Base-by-base conservation (phyloP, 2,888 invertebrate species). In the Ochropleura leucogaster region DNA sequence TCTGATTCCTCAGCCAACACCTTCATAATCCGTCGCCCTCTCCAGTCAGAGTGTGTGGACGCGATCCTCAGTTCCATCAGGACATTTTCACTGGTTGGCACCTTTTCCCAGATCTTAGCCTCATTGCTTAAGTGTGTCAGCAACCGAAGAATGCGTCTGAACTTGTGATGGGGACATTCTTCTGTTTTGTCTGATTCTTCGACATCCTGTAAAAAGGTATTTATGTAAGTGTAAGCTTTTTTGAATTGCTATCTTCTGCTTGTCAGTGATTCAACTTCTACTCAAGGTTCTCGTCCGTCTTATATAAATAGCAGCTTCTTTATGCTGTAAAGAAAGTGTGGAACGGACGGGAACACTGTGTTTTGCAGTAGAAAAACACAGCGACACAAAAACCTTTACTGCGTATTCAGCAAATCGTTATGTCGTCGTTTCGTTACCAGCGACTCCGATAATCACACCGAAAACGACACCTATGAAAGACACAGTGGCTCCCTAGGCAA, bases 21-120 rank as follows among this genome's bases (percentile, higher is more conserved):
- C 85, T 97, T 97, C 87, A 97, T 98, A n/a, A 98, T 97, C 0
- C 98, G 98, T 67, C 97, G 94, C 16, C 98, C 98, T 73, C 98
- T 93, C 97, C 97, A 98, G 20, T 95, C 96, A 0, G 95, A 93
- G 91, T 98, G 97, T 0, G 98, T 98, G 1, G 98, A 98, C 1
- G 97, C 94, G 82, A 98, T 97, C 77, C 95, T 91, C 63, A 98
- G 93, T 79, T 97, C 97, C 88, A 98, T 88, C 9, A 97, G 95
- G 4, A 89, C 90, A 81, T 97, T 94, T 73, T 97, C 96, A 47
- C 94, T 92, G 47, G 94, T 95, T 0, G 97, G 97, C 86, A 97
- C 97, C 85, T 97, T 96, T 66, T 95, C 95, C 93, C 97, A 97
- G 47, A 97, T 95, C 83, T 97, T 96, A 3, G 97, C 97, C 82